Base-by-base conservation (phyloP, 2,888 invertebrate species). In the Oxycera nigricornis region DNA sequence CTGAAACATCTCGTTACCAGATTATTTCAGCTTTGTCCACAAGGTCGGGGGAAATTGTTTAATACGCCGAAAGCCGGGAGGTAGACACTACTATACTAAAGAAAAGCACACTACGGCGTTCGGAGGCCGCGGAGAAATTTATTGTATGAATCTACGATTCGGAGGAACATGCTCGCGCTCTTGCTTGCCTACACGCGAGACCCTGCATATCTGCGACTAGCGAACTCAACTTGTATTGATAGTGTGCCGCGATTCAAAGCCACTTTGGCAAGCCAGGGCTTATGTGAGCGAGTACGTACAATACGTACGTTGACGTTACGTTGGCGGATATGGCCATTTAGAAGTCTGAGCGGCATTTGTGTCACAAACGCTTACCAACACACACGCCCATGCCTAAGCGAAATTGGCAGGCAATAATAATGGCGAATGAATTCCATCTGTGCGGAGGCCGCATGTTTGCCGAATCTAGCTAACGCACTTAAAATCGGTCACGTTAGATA, bases 11-110 rank as follows among this genome's bases (percentile, higher is more conserved):
- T 73, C 68, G 72, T 73, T 68, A 65, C 73, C 61, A 75, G 75
- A 73, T 75, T 46, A 75, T 35, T 73, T 73, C 75, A 73, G 75
- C 73, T 75, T 75, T 73, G 75, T 68, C 67, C 75, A 75, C 75
- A 75, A 75, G 75, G 75, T 73, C 75, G 75, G 67, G 70, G 26
- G 52, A 70, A 52, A 70, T 22, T 70, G 52, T 70, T 65, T 7
- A 65, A n/a, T 41, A 11, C 41, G 59, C 30, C 17, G 30, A 59
- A 59, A 11, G 22, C 7, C 9, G 65, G 65, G 22, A 26, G 24
- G 41, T 17, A 61, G 41, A n/a, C 41, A 65, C 39, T 26, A 65
- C 41, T 41, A 65, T 65, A 39, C 41, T 65, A 9, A 24, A 24
- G 24, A 11, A n/a, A n/a, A 39, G 24, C 65, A 65, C 22, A 65